Evolutionary conservation across 2,888 invertebrate species (phyloP), one percentile per base, ranked within the genome.

Genomic region (Stramonita haemastoma): DNA sequence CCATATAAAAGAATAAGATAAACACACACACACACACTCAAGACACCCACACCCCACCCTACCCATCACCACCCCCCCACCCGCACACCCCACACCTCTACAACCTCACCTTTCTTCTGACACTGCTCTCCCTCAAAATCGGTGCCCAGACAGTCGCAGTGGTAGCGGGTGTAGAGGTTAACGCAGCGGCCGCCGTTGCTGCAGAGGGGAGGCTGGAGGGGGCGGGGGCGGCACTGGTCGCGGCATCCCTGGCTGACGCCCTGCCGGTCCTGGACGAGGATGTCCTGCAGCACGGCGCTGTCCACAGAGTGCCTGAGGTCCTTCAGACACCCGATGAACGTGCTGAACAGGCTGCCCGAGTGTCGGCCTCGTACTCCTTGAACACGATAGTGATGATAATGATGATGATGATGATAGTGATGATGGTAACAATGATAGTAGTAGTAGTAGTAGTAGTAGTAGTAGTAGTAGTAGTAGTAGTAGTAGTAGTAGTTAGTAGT

Each of bases 81-180:
- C 70, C n/a, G 26, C 15, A 79, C 32, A 79, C 77, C 77, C 32
- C 15, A 79, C 73, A 73, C n/a, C 11, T 13, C 15, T 15, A 32
- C 32, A 1, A 79, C 15, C 97, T 97, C 96, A 98, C 98, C 98
- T 95, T 98, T 98, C 93, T 98, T 97, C 96, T 98, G 98, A 96
- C 99, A 99, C 93, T 97, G 97, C 93, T 98, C 98, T 92, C 98
- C 99, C 96, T 99, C 98, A 96, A 98, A 98, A 94, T 97, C 97
- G 1, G 98, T 98, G 36, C 98, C 98, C 95, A 98, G 99, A 96
- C 99, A 99, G 95, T 99, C 98, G 95, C 99, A 99, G 32, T 98
- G 97, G 90, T 98, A 97, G 90, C 97, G 97, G 94, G 98, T 98
- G 96, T 98, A 99, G 95, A 98, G 98, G 96, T 99, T 99, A 91